Evolutionary conservation across 2,797 vertebrate species (phyloP), one percentile per base, ranked within the genome.

Genomic region (Falco peregrinus): DNA sequence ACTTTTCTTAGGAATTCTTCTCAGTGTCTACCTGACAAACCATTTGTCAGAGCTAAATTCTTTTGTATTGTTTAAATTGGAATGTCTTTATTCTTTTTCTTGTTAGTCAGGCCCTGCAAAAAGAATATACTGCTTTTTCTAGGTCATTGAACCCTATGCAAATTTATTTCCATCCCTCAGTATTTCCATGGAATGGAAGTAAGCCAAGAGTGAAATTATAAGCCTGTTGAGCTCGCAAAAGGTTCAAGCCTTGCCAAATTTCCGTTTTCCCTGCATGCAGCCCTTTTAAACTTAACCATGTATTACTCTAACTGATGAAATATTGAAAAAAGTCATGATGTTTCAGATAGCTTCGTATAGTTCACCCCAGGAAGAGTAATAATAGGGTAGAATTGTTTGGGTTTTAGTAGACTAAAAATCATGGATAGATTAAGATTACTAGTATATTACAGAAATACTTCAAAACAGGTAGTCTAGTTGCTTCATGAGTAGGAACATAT

Each of bases 91-190:
- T 80, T 83, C 28, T 67, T 75, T 9, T 70, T 76, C 20, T 84
- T 4, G 43, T 92, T 89, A 84, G 21, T 65, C 53, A 81, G 33
- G 71, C 54, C 9, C 51, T 84, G 13, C 54, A 84, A 77, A 87
- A 82, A 63, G 47, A 82, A 81, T 59, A 59, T 37, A 19, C 48
- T 89, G 24, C n/a, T 82, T 89, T 91, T 93, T 92, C 70, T 92
- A 81, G 85, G 78, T 89, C 84, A 31, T 45, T 93, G 89, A 96
- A 87, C 88, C 56, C 43, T 82, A 33, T 10, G 8, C 35, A 84
- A 59, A 73, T 90, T 87, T 90, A 70, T 90, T 94, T 95, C 88
- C 74, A 87, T 90, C 48, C 94, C 69, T 92, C 92, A 79, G 25
- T 93, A 16, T 94, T 94, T 95, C 80, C 54, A 1, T 90, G 59